Base-by-base conservation (phyloP, 2,888 invertebrate species). In the Thymelicus acteon region DNA sequence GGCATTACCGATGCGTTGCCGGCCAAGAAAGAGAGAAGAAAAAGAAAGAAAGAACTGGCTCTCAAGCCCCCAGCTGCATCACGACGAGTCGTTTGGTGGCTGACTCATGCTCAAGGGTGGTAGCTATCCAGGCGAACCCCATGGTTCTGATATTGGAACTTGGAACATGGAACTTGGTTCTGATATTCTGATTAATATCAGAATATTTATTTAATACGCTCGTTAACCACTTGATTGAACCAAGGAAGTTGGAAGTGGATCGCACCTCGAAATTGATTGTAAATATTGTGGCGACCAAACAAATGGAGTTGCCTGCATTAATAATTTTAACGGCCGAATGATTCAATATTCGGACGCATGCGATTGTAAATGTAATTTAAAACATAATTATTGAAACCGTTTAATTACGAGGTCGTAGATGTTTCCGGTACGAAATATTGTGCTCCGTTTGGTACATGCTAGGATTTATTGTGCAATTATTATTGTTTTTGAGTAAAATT, bases 271-370 rank as follows among this genome's bases (percentile, higher is more conserved):
- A 69, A 69, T 69, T 57, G 58, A 69, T 63, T 63, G 63, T 69
- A 69, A 69, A 69, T 69, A 69, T 70, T 70, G 70, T 37, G 54
- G 47, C 58, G 58, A 19, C 31, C 58, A 64, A 70, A 70, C 70
- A 70, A 63, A 63, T 13, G 63, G 57, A 69, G 58, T 48, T 58
- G 64, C 5, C 49, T 57, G 48, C 70, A 70, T 70, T 70, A 57
- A 70, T 70, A 70, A 69, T 70, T 60, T 63, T 64, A 64, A 58
- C 70, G 63, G 49, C 49, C 39, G 64, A 63, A 48, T 60, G 64
- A 64, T 64, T 70, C 58, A 63, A 70, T 70, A 70, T 70, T 57
- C 39, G 40, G 54, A 60, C 39, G 37, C 48, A 48, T 15, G 37
- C 68, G 62, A 62, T 57, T 7, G 49, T 40, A 37, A 60, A 60